phyloP scores from a whole-genome alignment of 1,140 invertebrate species.

The Drosophila bipectinata region DNA sequence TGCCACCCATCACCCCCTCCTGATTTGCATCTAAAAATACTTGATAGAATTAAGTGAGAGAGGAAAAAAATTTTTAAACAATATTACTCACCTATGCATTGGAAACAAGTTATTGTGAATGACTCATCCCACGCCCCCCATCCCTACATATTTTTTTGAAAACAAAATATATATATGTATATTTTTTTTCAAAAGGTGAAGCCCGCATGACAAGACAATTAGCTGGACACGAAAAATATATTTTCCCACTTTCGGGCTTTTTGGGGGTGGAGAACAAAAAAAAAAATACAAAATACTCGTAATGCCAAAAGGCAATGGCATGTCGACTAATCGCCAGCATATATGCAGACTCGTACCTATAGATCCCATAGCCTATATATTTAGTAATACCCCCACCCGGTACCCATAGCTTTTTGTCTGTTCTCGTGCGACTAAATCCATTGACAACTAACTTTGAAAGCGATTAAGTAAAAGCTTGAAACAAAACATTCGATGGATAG shows the following conservation, averaged over 20 bases:
- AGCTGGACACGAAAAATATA: slow-evolving; percentile 60
- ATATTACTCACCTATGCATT: slow-evolving; percentile 30
- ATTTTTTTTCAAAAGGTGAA: slow-evolving; percentile 3
- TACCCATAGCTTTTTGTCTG: background rate
- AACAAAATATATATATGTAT: background rate
- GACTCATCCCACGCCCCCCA: slow-evolving; percentile 27
- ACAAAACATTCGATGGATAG: background rate
- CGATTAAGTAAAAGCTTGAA: background rate
- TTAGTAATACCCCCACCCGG: background rate
- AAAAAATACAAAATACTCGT: slow-evolving; percentile 11
- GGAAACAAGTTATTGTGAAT: slow-evolving; percentile 25
- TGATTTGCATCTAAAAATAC: slow-evolving; percentile 49
- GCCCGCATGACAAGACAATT: slow-evolving; percentile 62
- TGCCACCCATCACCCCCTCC: slow-evolving; percentile 4
- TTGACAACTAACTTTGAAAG: slow-evolving; percentile 37
- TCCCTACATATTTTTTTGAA: background rate
- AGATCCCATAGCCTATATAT: background rate
- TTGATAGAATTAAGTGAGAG: slow-evolving; percentile 6
- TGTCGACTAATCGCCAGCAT: slow-evolving; percentile 42
- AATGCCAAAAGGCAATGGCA: slow-evolving; percentile 19
- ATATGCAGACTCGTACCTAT: slow-evolving; percentile 1
- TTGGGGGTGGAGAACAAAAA: background rate
- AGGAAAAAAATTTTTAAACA: background rate
- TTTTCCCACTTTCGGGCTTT: background rate
- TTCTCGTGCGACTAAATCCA: slow-evolving; percentile 27